Percentiles rank a stretch among this genome's conserved stretches.
phyloP scores from a whole-genome alignment of 2,888 invertebrate species.

The Oligia strigilis region DNA sequence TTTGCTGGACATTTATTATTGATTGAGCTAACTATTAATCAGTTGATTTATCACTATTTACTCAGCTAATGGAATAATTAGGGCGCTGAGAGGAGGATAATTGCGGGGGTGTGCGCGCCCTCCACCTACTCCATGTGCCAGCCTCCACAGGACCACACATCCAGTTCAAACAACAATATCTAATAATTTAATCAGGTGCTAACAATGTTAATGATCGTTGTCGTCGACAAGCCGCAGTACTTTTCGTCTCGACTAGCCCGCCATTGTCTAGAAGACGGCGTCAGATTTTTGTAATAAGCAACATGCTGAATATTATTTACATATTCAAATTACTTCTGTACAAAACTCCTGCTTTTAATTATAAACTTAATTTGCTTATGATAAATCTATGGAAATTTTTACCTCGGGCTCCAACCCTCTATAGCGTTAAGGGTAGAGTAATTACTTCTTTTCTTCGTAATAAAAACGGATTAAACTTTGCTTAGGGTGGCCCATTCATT shows the following conservation, averaged over 20 bases:
- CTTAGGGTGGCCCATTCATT: slow-evolving; percentile 90
- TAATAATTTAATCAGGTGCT: slow-evolving; percentile 11
- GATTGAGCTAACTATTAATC: slow-evolving; percentile 74
- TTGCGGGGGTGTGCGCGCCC: slow-evolving; percentile 70
- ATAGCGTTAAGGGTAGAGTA: slow-evolving; percentile 89
- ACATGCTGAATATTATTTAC: slow-evolving; percentile 86
- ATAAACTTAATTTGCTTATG: slow-evolving; percentile 91
- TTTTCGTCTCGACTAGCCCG: slow-evolving; percentile 27
- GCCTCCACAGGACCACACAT: slow-evolving; percentile 63
- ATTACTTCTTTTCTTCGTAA: slow-evolving; percentile 91
- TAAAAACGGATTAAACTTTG: slow-evolving; percentile 91
- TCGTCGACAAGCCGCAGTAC: background rate
- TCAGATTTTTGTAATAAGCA: slow-evolving; percentile 75
- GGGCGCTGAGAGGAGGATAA: slow-evolving; percentile 78
- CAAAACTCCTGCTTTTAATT: slow-evolving; percentile 91
- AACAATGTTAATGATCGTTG: slow-evolving; percentile 1
- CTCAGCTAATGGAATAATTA: slow-evolving; percentile 88
- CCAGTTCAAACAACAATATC: slow-evolving; percentile 11
- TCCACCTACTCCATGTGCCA: slow-evolving; percentile 67
- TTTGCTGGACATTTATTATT: slow-evolving; percentile 41
- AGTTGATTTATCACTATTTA: slow-evolving; percentile 85
- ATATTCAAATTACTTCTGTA: slow-evolving; percentile 90
- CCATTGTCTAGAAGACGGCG: slow-evolving; percentile 62
- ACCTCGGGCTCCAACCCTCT: slow-evolving; percentile 89
- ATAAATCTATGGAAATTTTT: slow-evolving; percentile 91